Base-by-base conservation (phyloP, 1,140 invertebrate species). In the Augochlora pura region DNA sequence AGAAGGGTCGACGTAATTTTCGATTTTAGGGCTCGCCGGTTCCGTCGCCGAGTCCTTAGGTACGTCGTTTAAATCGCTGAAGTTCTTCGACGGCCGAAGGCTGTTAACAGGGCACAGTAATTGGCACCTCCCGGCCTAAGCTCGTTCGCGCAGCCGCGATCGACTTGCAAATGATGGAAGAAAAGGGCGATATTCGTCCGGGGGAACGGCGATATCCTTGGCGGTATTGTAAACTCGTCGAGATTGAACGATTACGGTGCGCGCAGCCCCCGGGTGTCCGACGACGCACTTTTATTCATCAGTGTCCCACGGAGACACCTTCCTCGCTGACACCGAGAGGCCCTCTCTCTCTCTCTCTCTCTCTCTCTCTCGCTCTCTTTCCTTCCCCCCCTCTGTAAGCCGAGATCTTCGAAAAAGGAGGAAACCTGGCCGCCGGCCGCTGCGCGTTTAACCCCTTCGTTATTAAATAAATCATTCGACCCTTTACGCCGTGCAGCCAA, bases 161-260 rank as follows among this genome's bases (percentile, higher is more conserved):
- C 83, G 75, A 79, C 80, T 82, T 82, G 84, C 83, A 86, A 88
- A 86, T 76, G 68, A 79, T 39, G 62, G 14, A 9, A n/a, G n/a
- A 14, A 21, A 73, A 60, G 57, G 32, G 25, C 42, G 64, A 54
- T n/a, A n/a, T 57, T 62, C 69, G 52, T 46, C 72, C 32, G 46
- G 18, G 42, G 18, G 72, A 62, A 54, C 59, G 54, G 23, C 32
- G 84, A 82, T 81, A 83, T 69, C 42, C 63, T 73, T 85, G 80
- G 25, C 64, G 78, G 52, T 71, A 86, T 81, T 75, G 81, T 87
- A 77, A n/a, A 90, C 79, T 89, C 86, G 88, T 87, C 80, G 82
- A 84, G 87, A 88, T 89, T 86, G 80, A 87, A 88, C 79, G 81
- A 80, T 87, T 84, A 79, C 64, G 6, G 72, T 59, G 16, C 67